Base-by-base conservation (phyloP, 2,888 invertebrate species). In the Dryobotodes eremita region DNA sequence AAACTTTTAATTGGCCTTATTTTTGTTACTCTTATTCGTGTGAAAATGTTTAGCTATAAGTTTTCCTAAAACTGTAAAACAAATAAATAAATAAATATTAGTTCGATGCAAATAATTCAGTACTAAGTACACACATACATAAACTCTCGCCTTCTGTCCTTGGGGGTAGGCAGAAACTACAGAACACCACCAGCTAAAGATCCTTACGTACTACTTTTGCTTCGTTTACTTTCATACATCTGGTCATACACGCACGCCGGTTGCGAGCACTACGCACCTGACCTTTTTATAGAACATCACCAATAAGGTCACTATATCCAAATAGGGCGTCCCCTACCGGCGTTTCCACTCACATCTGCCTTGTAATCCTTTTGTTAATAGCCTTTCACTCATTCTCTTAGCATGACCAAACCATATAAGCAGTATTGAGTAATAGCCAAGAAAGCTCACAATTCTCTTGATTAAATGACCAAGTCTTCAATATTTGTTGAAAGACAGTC, bases 401-500 rank as follows among this genome's bases (percentile, higher is more conserved):
- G n/a, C 10, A 42, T 65, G 17, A 15, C 10, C n/a, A n/a, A n/a
- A 42, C 10, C 15, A 17, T n/a, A 10, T n/a, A n/a, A 66, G n/a
- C 20, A 68, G 8, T 26, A 48, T 1, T 26, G 4, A 26, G 13
- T 31, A 31, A 50, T 50, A 8, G 20, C 23, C 20, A 68, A 48
- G 17, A 53, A 62, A 6, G 8, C 26, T 17, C 17, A 36, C 17
- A 82, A 36, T 61, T 55, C 50, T 77, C 46, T 59, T 57, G 53
- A 36, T 77, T 20, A 31, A 4, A 57, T 65, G 42, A 46, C 42
- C 69, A 53, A 59, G 17, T 53, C 69, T 59, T 65, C 23, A 68
- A 62, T 78, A 79, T 79, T 79, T 65, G 8, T 4, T 65, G 36
- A 48, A 23, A 31, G 42, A 46, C 84, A 36, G 48, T 69, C 11